These are phyloP conservation scores for Toxonevra muliebris DNA, from an alignment of 2,888 invertebrate genomes.

Conservation along the genomic window DNA sequence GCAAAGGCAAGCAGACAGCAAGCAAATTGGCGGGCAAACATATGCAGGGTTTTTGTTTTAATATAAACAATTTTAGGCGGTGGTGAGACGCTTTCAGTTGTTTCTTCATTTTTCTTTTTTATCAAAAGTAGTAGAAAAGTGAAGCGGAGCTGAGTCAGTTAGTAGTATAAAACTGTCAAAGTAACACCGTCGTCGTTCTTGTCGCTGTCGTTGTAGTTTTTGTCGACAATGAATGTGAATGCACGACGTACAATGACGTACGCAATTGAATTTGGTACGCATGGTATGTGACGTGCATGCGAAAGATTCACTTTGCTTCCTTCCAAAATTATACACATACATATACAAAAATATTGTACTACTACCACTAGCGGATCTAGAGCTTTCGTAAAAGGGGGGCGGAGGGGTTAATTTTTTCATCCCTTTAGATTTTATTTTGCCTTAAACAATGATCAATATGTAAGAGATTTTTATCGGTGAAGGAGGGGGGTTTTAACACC, in stretches of 20 bases:
- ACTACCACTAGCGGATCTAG: too few relatives aligned
- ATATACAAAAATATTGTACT: not conserved
- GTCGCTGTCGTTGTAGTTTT: not conserved
- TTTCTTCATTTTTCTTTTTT: too few relatives aligned
- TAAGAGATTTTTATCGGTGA: too few relatives aligned
- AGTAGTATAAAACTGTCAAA: conserved; percentile 1
- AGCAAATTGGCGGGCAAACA: too few relatives aligned
- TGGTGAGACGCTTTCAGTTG: too few relatives aligned
- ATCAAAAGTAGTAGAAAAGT: not conserved
- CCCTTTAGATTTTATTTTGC: too few relatives aligned
- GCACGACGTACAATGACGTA: conserved; percentile 2
- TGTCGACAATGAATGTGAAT: not conserved
- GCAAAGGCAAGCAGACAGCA: not conserved
- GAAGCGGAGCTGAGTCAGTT: not conserved
- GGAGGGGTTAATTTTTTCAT: too few relatives aligned
- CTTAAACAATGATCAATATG: too few relatives aligned
- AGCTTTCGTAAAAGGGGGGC: too few relatives aligned
- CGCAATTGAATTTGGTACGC: conserved; percentile 26
- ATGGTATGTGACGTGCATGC: conserved; percentile 14
- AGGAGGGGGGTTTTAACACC: too few relatives aligned
- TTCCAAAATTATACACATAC: not conserved
- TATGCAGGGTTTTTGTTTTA: too few relatives aligned
- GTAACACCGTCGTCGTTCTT: not conserved
- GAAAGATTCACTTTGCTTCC: not conserved
- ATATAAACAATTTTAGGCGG: too few relatives aligned